These are phyloP conservation scores for Leistus spinibarbis DNA, from an alignment of 2,888 invertebrate genomes.

Conservation along the genomic window DNA sequence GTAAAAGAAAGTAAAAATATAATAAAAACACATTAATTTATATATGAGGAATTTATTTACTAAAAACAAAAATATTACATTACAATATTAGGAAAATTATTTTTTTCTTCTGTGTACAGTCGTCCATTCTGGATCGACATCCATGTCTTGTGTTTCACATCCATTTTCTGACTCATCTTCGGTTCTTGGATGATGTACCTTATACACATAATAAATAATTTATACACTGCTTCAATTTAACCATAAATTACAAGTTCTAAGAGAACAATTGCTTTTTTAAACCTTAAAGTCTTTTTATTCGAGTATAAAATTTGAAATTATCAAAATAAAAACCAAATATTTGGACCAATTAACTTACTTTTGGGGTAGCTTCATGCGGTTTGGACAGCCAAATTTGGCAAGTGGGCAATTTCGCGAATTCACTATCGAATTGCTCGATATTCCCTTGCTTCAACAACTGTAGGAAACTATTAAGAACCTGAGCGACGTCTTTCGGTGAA, in stretches of 20 bases:
- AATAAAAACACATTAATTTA: too few relatives aligned
- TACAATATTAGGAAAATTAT: constrained; percentile 47
- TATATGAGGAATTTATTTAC: background rate
- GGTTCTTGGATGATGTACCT: constrained; percentile 53
- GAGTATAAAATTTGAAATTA: too few relatives aligned
- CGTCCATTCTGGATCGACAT: constrained; percentile 71
- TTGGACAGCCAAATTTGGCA: constrained; percentile 65
- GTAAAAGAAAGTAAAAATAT: too few relatives aligned
- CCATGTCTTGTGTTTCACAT: constrained; percentile 54
- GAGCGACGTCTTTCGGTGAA: constrained; percentile 70
- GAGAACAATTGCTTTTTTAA: too few relatives aligned
- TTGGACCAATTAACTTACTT: too few relatives aligned
- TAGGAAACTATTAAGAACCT: constrained; percentile 63
- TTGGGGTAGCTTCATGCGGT: too few relatives aligned
- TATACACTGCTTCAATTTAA: background rate
- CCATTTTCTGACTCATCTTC: constrained; percentile 54
- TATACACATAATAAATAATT: too few relatives aligned
- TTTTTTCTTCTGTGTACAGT: constrained; percentile 64
- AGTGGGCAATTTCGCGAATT: constrained; percentile 65
- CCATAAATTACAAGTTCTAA: constrained; percentile 49
- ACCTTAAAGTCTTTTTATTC: too few relatives aligned
- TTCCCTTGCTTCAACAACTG: constrained; percentile 63
- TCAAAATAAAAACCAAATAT: too few relatives aligned
- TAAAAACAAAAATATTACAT: background rate
- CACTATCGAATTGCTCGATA: constrained; percentile 62